Conservation (phyloP, 1,140 invertebrate genomes). For the Scylla paramamosain region DNA sequence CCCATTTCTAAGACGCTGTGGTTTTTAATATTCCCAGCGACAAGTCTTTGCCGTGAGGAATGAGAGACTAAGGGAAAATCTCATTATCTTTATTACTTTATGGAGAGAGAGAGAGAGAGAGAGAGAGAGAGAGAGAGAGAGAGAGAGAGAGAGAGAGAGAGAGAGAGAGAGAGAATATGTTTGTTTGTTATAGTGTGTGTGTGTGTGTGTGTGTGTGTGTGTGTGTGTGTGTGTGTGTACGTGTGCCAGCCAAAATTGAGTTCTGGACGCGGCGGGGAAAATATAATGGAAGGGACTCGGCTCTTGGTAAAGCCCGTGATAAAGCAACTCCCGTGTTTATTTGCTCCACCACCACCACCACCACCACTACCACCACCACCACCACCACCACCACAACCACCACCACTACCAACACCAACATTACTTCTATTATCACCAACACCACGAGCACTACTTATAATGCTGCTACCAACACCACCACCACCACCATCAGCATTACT, state of each 20-base stretch:
- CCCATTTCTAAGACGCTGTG: background rate
- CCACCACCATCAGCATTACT: background rate
- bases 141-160: background rate
- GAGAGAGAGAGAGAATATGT: too few species aligned
- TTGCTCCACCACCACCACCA: background rate
- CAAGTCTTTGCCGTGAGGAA: background rate
- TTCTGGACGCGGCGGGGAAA: background rate
- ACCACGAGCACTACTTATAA: background rate
- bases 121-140: constrained; percentile 20
- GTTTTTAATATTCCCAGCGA: constrained; percentile 9
- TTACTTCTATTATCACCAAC: background rate
- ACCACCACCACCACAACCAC: background rate
- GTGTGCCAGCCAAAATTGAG: background rate
- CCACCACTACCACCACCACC: background rate
- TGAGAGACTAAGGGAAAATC: constrained; percentile 22
- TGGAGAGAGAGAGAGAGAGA: constrained; percentile 12
- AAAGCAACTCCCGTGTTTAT: background rate
- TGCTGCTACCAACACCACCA: background rate
- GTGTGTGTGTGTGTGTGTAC: background rate
- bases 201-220: background rate
- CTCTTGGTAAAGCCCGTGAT: background rate
- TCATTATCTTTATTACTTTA: constrained; percentile 25
- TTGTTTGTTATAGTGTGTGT: too few species aligned
- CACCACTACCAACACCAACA: background rate
- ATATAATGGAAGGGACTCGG: constrained; percentile 12